Evolutionary conservation across 2,113 vertebrate genomes (phyloP).

Genomic region (Callipepla squamata): DNA sequence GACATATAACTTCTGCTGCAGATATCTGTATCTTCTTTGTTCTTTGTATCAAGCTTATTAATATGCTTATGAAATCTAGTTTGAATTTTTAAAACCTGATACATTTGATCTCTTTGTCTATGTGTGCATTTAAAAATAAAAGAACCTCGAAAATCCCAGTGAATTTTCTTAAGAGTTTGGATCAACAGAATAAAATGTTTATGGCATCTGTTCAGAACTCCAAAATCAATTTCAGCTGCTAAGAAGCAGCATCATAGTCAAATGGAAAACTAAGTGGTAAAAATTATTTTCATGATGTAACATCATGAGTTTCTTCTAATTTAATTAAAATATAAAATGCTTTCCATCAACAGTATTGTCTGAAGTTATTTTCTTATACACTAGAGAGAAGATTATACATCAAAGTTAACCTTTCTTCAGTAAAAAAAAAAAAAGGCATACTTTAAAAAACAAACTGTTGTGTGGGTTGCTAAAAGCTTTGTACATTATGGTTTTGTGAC

Average conservation of each 20-base stretch:
- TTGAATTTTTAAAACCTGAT: background rate
- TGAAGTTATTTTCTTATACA: background rate
- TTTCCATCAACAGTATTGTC: background rate
- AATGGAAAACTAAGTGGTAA: background rate
- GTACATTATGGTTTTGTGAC: background rate
- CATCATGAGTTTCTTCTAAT: background rate
- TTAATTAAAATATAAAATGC: background rate
- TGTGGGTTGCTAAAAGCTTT: slow-evolving; percentile 14
- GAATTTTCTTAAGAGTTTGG: background rate
- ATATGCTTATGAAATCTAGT: background rate
- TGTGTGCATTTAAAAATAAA: background rate
- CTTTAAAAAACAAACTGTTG: background rate
- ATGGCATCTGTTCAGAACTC: background rate
- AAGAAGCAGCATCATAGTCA: background rate
- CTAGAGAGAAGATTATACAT: background rate
- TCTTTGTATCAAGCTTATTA: background rate
- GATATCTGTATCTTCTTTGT: background rate
- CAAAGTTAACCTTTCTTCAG: background rate
- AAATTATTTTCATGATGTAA: background rate
- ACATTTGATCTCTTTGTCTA: background rate
- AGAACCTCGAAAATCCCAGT: background rate
- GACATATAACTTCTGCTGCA: background rate
- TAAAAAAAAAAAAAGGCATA: background rate
- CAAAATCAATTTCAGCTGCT: background rate
- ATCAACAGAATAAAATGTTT: background rate